These are phyloP conservation scores for Anas georgica DNA, from an alignment of 2,797 vertebrate genomes.

Conservation along the genomic window DNA sequence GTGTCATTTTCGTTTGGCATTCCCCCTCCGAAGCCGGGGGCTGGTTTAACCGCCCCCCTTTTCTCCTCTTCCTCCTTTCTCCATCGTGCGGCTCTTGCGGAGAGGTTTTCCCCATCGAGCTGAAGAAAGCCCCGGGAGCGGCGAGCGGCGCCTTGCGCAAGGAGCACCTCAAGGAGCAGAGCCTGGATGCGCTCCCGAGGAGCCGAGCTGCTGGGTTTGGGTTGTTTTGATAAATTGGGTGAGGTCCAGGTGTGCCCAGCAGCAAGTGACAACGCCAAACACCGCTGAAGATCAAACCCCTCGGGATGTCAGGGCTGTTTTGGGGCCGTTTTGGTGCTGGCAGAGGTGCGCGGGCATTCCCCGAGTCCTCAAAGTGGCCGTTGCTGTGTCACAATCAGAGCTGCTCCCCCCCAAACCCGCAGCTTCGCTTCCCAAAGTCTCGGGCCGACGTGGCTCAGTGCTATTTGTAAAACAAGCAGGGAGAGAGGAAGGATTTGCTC, in stretches of 20 bases:
- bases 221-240: neutral
- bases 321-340: neutral
- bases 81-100: slow-evolving; percentile 9
- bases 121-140: neutral
- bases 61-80: slow-evolving; percentile 8
- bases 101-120: slow-evolving; percentile 5
- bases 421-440: neutral
- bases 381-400: neutral
- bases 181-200: fast-evolving
- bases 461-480: neutral
- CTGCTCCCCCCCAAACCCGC: neutral
- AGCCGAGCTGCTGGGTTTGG: neutral
- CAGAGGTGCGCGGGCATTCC: neutral
- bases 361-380: neutral
- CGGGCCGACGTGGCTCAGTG: neutral
- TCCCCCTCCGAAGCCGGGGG: neutral
- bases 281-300: fast-evolving
- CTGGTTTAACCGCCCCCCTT: slow-evolving; percentile 10
- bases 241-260: neutral
- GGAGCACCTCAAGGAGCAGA: neutral
- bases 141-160: neutral
- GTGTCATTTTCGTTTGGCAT: neutral
- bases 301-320: fast-evolving
- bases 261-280: neutral
- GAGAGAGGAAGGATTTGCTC: fast-evolving